Percentiles rank a stretch among this genome's conserved stretches.
phyloP scores from a whole-genome alignment of 2,797 vertebrate species.

The Ceyx erithaca region DNA sequence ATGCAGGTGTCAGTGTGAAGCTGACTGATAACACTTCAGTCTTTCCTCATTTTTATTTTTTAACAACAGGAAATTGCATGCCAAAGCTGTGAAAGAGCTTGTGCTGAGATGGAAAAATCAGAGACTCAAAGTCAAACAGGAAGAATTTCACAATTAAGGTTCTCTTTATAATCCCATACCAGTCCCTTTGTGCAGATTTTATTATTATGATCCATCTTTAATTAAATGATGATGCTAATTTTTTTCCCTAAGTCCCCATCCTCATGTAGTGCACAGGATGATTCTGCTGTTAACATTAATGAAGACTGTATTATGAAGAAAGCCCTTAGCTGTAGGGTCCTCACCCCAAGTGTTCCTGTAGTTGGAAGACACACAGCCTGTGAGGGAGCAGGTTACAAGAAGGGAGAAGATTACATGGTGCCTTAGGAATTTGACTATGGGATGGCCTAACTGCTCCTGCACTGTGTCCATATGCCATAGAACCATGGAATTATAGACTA shows the following conservation, averaged over 20 bases:
- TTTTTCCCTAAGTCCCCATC: slow-evolving; percentile 41
- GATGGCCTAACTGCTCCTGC: background rate
- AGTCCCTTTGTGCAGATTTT: slow-evolving; percentile 26
- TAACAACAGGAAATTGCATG: background rate
- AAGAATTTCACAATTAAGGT: slow-evolving; percentile 10
- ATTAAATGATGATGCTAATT: slow-evolving; percentile 58
- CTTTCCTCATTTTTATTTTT: background rate
- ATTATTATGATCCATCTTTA: slow-evolving; percentile 53
- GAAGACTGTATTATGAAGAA: slow-evolving; percentile 8
- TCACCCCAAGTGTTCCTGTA: background rate
- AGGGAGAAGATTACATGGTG: background rate
- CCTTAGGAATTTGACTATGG: background rate
- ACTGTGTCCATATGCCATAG: background rate
- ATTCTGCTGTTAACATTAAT: slow-evolving; percentile 43
- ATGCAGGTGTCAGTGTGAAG: background rate
- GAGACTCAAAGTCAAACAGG: background rate
- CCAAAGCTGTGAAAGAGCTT: background rate
- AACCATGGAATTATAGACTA: background rate
- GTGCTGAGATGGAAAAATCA: background rate
- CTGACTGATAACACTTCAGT: background rate
- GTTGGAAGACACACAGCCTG: background rate
- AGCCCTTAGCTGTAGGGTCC: background rate
- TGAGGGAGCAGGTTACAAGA: background rate
- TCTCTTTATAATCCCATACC: background rate
- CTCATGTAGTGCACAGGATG: slow-evolving; percentile 34